Evolutionary conservation across 2,888 invertebrate genomes (phyloP), one percentile per base, ranked within the genome.

Genomic region (Agonum fuliginosum): DNA sequence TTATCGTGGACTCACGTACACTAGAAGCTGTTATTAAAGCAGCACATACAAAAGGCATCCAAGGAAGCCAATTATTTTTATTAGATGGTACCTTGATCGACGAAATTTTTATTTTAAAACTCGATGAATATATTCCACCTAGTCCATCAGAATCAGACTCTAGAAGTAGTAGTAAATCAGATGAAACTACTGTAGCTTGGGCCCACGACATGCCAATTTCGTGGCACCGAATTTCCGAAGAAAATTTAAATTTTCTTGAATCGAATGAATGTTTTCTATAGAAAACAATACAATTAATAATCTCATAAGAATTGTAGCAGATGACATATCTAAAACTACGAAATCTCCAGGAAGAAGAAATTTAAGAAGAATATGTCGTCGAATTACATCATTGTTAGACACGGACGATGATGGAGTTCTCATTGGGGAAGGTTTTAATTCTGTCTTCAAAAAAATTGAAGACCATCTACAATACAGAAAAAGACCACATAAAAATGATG

Each of bases 161-260:
- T 30, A 8, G 8, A 30, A 8, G 8, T 5, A 5, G 30, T 8
- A 30, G 30, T 30, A 67, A 80, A 69, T 41, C 75, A 8, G 71
- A 73, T 30, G 22, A 73, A 22, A 5, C 20, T 3, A 77, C 78
- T 19, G 12, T 54, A 22, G 14, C 51, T 22, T 72, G 76, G 5
- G 79, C 78, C 76, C 43, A 77, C 8, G 30, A 30, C 30, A 30
- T 30, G 3, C 30, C 3, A 30, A 3, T 30, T 3, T 30, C 30
- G 30, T 30, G 30, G 30, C 30, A 30, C 8, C 3, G 8, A 30
- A 5, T 30, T 5, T 30, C 30, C 4, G 30, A 30, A 30, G 8
- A 30, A 30, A 30, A 30, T 30, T 30, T 30, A 6, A 30, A 3
- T 5, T 5, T 30, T 5, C 8, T 30, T 5, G 30, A 30, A 5